Conservation (phyloP, 1,140 invertebrate species). For the Listronotus bonariensis region DNA sequence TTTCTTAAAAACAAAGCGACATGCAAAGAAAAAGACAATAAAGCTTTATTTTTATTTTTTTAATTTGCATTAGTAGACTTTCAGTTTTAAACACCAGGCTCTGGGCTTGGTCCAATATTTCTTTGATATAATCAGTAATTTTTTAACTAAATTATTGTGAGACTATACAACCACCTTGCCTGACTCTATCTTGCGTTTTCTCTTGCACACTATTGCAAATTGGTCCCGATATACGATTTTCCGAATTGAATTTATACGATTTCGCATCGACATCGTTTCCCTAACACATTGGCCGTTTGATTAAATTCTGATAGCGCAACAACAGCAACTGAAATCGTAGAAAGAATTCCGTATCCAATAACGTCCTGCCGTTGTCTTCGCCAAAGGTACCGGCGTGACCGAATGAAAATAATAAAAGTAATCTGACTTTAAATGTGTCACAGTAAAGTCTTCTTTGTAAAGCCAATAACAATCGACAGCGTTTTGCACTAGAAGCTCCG, state of each 20-base stretch:
- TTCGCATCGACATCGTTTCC: conserved; percentile 33
- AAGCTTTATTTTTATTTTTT: too few species aligned
- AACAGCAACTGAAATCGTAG: conserved; percentile 18
- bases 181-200: too few species aligned
- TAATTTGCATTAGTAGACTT: too few species aligned
- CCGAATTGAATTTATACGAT: conserved; percentile 15
- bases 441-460: conserved; percentile 56
- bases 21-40: too few species aligned
- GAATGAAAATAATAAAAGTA: conserved; percentile 56
- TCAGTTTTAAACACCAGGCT: too few species aligned
- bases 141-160: too few species aligned
- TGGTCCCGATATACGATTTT: conserved; percentile 12
- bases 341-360: conserved; percentile 41
- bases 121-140: too few species aligned
- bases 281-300: conserved; percentile 45
- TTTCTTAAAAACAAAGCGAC: too few species aligned
- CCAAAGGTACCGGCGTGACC: conserved; percentile 43
- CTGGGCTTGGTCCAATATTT: too few species aligned
- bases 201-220: too few species aligned
- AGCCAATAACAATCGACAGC: conserved; percentile 53
- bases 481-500: conserved; percentile 34
- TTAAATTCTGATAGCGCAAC: conserved; percentile 46
- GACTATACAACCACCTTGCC: too few species aligned
- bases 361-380: conserved; percentile 36
- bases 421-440: conserved; percentile 57